Conservation (phyloP, 2,888 invertebrate genomes). For the Ophion obscuratus region DNA sequence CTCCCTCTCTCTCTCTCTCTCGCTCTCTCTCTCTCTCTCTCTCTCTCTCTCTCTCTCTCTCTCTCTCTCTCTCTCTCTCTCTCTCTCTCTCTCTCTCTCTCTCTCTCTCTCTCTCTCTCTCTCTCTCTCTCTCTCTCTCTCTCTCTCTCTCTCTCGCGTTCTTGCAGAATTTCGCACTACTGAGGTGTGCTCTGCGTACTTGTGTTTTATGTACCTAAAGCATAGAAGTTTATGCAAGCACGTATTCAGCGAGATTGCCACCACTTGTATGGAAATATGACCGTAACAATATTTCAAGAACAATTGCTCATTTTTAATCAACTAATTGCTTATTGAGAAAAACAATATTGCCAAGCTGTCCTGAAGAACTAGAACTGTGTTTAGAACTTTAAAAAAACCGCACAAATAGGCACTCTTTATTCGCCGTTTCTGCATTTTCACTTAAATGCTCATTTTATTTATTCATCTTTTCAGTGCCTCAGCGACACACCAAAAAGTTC, state of each 20-base stretch:
- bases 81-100: background rate
- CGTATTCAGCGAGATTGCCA: background rate
- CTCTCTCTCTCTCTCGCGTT: background rate
- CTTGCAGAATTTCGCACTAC: background rate
- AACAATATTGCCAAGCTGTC: too few species aligned
- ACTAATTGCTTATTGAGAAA: background rate
- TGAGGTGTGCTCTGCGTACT: conserved; percentile 15
- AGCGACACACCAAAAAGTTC: too few species aligned
- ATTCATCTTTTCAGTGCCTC: too few species aligned
- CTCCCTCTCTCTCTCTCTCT: background rate
- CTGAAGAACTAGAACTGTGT: too few species aligned
- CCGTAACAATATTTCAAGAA: background rate
- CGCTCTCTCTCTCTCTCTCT: background rate
- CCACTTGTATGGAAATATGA: conserved; percentile 16
- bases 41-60: background rate
- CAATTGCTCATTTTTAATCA: background rate
- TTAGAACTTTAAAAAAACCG: too few species aligned
- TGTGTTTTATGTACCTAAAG: conserved; percentile 2
- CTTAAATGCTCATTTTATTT: too few species aligned
- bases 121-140: conserved; percentile 7
- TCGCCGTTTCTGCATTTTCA: too few species aligned
- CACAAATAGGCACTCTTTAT: too few species aligned
- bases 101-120: background rate
- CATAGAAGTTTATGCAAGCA: conserved; percentile 10
- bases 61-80: background rate